Base-by-base conservation (phyloP, 2,113 vertebrate species). In the Trematomus loennbergii region DNA sequence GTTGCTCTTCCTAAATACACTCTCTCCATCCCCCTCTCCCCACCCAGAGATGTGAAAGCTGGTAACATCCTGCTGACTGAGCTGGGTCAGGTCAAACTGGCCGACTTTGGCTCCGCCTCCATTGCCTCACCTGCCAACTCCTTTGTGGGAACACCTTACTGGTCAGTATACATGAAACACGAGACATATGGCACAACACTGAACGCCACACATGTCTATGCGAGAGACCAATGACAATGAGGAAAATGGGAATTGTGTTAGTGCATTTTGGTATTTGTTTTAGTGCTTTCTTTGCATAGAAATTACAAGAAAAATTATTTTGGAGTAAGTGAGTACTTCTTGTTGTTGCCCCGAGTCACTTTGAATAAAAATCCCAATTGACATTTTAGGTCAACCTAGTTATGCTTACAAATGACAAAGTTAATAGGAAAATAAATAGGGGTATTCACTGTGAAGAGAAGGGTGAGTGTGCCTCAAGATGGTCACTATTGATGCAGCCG, bases 11-110 rank as follows among this genome's bases (percentile, higher is more conserved):
- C n/a, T 40, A 16, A 4, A 11, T 58, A 15, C 48, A n/a, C 20
- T 48, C 10, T 55, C 54, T 36, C 49, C 10, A 1, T 45, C 43
- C 15, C 7, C 13, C 48, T 67, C 52, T 69, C 25, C 1, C 18
- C n/a, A 3, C 75, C 8, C 88, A 99, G 98, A 96, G 98, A 99
- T 91, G 97, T 99, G 94, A 99, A 99, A 96, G 98, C 98, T 89
- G 98, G 98, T 90, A 99, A 99, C 92, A 98, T 99, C 95, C 96
- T 99, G 88, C 96, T 99, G 91, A 99, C 98, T 72, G 98, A 99
- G 90, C 96, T 97, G 64, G 98, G 98, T 89, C 98, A 98, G 91
- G 98, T 99, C 91, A 99, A 99, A 88, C 94, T 99, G 53, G 98
- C 98, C 52, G 98, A 99, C 92, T 99, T 99, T 92, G 98, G 98